phyloP scores from a whole-genome alignment of 1,140 invertebrate species.

The Whitmania pigra region DNA sequence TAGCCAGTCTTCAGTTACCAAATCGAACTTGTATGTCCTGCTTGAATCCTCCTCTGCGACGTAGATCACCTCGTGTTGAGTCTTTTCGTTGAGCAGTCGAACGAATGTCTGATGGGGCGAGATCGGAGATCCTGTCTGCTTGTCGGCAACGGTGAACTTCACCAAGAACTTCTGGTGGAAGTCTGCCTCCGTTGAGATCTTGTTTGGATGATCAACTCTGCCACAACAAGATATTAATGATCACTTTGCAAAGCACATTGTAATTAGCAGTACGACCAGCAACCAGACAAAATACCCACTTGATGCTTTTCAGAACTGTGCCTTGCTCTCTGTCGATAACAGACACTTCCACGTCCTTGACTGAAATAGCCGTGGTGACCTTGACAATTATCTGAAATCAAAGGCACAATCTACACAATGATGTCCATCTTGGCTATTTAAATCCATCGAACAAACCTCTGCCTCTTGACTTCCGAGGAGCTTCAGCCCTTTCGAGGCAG shows the following conservation, averaged over 20 bases:
- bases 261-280: too few species aligned
- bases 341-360: slow-evolving; percentile 72
- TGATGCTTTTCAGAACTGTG: slow-evolving; percentile 51
- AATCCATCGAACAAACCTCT: slow-evolving; percentile 40
- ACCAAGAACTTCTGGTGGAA: slow-evolving; percentile 74
- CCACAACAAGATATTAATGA: neutral
- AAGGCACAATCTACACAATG: neutral
- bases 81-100: slow-evolving; percentile 54
- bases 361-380: slow-evolving; percentile 48
- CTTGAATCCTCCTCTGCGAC: slow-evolving; percentile 73
- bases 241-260: neutral
- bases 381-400: slow-evolving; percentile 32
- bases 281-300: slow-evolving; percentile 40
- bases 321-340: slow-evolving; percentile 66
- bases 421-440: neutral
- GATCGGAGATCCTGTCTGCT: slow-evolving; percentile 53
- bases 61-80: slow-evolving; percentile 73
- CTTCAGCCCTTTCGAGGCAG: slow-evolving; percentile 46
- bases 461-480: slow-evolving; percentile 49
- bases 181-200: slow-evolving; percentile 62
- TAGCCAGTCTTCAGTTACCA: slow-evolving; percentile 51
- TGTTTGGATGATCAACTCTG: slow-evolving; percentile 59
- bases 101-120: slow-evolving; percentile 85
- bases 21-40: slow-evolving; percentile 76
- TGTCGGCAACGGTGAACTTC: slow-evolving; percentile 66